Conservation (phyloP, 1,140 invertebrate species). For the Dendroctonus ponderosae region DNA sequence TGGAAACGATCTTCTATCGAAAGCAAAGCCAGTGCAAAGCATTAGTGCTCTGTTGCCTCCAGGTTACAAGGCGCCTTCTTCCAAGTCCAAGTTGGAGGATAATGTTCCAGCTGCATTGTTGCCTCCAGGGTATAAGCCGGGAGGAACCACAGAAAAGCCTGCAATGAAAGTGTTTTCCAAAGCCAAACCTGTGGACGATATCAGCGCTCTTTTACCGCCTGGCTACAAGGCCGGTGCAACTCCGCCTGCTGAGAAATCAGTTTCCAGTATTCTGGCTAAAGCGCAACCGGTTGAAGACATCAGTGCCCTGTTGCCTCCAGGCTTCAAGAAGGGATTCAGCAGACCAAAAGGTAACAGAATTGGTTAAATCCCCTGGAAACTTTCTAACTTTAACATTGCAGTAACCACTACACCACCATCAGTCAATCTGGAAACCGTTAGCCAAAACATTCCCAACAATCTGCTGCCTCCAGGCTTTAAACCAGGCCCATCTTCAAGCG, state of each 20-base stretch:
- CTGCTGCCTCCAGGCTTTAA: constrained; percentile 63
- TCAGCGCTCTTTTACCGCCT: constrained; percentile 62
- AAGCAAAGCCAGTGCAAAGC: constrained; percentile 47
- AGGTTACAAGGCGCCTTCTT: constrained; percentile 50
- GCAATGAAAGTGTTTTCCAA: constrained; percentile 1
- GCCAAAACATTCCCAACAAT: constrained; percentile 32
- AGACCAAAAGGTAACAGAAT: constrained; percentile 39
- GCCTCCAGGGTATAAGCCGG: constrained; percentile 44
- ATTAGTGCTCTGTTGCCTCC: constrained; percentile 42
- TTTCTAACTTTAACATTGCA: constrained; percentile 1
- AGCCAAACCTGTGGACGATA: constrained; percentile 52
- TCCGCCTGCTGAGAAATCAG: constrained; percentile 38
- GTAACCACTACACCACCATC: constrained; percentile 2
- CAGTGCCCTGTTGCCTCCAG: constrained; percentile 60
- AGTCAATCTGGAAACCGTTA: neutral
- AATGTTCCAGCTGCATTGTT: neutral
- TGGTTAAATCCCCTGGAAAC: neutral
- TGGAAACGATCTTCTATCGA: constrained; percentile 28
- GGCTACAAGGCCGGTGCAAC: constrained; percentile 49
- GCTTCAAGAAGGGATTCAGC: constrained; percentile 47
- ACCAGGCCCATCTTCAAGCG: constrained; percentile 29
- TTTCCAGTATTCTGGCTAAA: constrained; percentile 41
- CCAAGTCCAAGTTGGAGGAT: constrained; percentile 34
- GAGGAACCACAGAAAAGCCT: constrained; percentile 44
- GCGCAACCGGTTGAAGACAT: constrained; percentile 54